Conservation (phyloP, 2,113 vertebrate species). For the Cranoglanis bouderius region DNA sequence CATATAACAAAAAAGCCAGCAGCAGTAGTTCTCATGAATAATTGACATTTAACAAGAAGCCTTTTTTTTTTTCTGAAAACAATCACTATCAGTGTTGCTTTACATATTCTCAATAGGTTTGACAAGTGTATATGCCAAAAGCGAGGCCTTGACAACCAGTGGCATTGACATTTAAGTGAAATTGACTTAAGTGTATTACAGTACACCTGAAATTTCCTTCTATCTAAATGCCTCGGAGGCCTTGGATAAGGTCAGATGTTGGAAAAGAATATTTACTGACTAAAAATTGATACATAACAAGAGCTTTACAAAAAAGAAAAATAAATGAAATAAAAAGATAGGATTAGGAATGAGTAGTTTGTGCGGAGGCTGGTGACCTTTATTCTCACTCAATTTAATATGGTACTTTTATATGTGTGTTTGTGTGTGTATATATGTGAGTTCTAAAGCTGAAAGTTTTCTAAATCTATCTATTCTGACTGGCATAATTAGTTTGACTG, state of each 20-base stretch:
- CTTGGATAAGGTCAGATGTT: slow-evolving; percentile 81
- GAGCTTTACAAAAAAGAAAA: neutral
- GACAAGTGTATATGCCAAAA: slow-evolving; percentile 35
- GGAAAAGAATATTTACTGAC: slow-evolving; percentile 72
- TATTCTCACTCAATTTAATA: slow-evolving; percentile 65
- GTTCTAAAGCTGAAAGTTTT: neutral
- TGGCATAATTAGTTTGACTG: slow-evolving; percentile 1
- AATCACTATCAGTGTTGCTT: slow-evolving; percentile 46
- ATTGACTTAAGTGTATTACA: slow-evolving; percentile 70
- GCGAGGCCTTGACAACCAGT: slow-evolving; percentile 43
- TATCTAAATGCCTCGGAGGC: slow-evolving; percentile 61
- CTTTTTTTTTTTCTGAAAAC: slow-evolving; percentile 42
- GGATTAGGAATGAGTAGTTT: slow-evolving; percentile 64
- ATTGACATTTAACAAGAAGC: slow-evolving; percentile 57
- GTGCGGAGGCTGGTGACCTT: slow-evolving; percentile 72
- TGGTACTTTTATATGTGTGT: slow-evolving; percentile 47
- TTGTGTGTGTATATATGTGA: slow-evolving; percentile 22
- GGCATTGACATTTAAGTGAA: slow-evolving; percentile 76
- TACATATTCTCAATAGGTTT: slow-evolving; percentile 57
- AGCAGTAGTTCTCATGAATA: neutral
- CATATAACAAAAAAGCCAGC: slow-evolving; percentile 32
- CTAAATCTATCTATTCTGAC: neutral
- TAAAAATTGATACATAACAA: slow-evolving; percentile 72
- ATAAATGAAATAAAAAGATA: slow-evolving; percentile 35
- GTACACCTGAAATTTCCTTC: slow-evolving; percentile 72